Percentiles rank a stretch among this genome's conserved stretches.
Evolutionary conservation across 2,797 vertebrate species (phyloP).

Genomic region (Hydrolagus colliei): DNA sequence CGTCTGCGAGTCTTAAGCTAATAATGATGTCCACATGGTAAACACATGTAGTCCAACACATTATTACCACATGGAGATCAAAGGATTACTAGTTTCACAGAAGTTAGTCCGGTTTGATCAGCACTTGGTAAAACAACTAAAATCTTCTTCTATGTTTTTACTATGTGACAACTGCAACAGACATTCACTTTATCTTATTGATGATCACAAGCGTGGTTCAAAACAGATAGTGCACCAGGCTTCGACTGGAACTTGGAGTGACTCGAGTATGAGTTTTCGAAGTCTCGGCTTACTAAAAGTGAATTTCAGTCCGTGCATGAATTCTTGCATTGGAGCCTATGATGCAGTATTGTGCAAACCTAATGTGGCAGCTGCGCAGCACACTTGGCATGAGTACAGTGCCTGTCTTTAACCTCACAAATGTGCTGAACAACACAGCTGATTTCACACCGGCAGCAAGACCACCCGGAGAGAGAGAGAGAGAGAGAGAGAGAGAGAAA

Average conservation of each 20-base stretch:
- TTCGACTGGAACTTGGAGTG: background rate
- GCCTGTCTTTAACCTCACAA: background rate
- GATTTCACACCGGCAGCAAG: background rate
- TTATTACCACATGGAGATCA: slow-evolving; percentile 28
- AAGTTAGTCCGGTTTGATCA: background rate
- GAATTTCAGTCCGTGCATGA: background rate
- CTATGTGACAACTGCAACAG: slow-evolving; percentile 1
- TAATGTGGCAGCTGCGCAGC: background rate
- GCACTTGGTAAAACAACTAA: slow-evolving; percentile 20
- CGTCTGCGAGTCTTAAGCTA: slow-evolving; percentile 6
- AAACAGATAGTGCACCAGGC: background rate
- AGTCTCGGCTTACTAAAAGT: background rate
- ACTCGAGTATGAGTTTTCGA: no score
- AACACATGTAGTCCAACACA: slow-evolving; percentile 23
- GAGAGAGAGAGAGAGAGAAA: no score
- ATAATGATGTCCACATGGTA: slow-evolving; percentile 31
- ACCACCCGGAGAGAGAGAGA: no score
- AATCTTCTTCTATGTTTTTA: slow-evolving; percentile 19
- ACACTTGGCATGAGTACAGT: background rate
- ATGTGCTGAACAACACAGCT: no score
- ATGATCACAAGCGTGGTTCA: slow-evolving; percentile 22
- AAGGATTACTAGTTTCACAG: slow-evolving; percentile 28
- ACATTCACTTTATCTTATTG: background rate
- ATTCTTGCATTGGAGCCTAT: no score
- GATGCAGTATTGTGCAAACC: background rate